Evolutionary conservation across 2,113 vertebrate species (phyloP), one percentile per base, ranked within the genome.

Genomic region (Triplophysa dalaica): DNA sequence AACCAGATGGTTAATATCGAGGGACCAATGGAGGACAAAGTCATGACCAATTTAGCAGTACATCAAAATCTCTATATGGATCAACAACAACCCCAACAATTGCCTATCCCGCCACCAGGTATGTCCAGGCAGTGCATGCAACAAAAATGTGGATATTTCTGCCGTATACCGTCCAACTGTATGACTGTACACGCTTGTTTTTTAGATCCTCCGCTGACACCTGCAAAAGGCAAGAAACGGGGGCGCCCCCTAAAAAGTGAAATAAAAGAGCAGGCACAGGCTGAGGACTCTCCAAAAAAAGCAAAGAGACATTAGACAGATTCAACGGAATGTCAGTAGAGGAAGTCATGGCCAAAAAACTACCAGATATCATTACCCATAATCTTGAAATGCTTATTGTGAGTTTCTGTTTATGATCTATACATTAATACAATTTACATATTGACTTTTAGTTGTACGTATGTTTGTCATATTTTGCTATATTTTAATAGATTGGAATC

Each of bases 371-470:
- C 84, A 93, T 99, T 54, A 94, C 96, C 70, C 95, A 95, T 90
- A 95, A 97, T 83, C 91, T 99, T 73, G 97, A 99, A 86, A 98
- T 99, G 76, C 93, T 99, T 75, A 99, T 99, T 83, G 98, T 99
- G 90, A 98, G 97, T 90, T 45, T 70, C 9, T 54, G 21, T 21
- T 29, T 38, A 26, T 50, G 1, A 29, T 19, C 52, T 45, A 38
- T 63, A 33, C 11, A 52, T n/a, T 19, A 8, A 45, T 45, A 41
- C 17, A 9, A 22, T 2, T 66, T 38, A 29, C 3, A 16, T 16
- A 4, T 33, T 41, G 29, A 58, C 17, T 58, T 14, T 38, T 21
- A 58, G 8, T n/a, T 58, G n/a, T 58, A 38, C 52, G 52, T 22
- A 22, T 62, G 19, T 70, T 45, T 75, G n/a, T 10, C 17, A 14